A percentile compares a stretch with the other conserved stretches of the same genome.
phyloP scores from a whole-genome alignment of 2,797 vertebrate genomes.

The Alfaro cultratus region DNA sequence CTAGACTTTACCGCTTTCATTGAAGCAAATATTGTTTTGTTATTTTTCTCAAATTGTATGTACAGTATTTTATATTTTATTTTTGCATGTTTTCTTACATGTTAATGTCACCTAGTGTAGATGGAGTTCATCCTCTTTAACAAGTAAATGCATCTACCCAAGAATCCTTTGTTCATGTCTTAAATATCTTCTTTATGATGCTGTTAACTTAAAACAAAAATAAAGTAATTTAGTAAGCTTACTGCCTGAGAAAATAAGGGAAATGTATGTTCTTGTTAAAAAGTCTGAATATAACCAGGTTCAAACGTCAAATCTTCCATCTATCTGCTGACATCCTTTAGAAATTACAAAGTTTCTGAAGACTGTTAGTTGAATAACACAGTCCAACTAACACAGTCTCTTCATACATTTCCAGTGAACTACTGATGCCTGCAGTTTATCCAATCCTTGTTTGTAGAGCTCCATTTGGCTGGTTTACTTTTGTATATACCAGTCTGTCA shows the following conservation, averaged over 20 bases:
- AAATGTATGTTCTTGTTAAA: neutral
- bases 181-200: neutral
- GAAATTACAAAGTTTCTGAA: neutral
- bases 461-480: constrained; percentile 8
- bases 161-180: neutral
- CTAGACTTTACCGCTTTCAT: neutral
- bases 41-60: too few species aligned
- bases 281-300: neutral
- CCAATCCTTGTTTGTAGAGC: constrained; percentile 14
- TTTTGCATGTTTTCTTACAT: neutral
- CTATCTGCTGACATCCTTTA: neutral
- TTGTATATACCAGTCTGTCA: constrained; percentile 4
- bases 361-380: neutral
- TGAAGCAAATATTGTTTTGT: neutral
- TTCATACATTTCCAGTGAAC: constrained; percentile 5
- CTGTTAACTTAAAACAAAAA: neutral
- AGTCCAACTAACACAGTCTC: too few species aligned
- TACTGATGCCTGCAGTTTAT: constrained; percentile 1
- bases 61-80: too few species aligned
- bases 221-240: neutral
- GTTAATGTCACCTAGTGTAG: neutral
- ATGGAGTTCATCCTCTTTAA: neutral
- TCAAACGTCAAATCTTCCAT: neutral
- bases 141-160: neutral
- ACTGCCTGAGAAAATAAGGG: neutral